Base-by-base conservation (phyloP, 2,797 vertebrate species). In the Glyptemys insculpta region DNA sequence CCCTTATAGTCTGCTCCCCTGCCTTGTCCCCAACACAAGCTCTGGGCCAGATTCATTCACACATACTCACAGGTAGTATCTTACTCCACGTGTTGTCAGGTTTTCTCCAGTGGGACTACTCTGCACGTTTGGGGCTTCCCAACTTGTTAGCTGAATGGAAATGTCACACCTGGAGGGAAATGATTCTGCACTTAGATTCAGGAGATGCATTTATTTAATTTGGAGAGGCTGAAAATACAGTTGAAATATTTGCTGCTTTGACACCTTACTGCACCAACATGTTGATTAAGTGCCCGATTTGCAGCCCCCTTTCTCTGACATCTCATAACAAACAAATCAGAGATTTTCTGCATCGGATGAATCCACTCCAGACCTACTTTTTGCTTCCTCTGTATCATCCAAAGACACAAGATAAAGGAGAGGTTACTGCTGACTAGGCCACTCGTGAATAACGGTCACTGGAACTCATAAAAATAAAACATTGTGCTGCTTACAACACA, bases 371-470 rank as follows among this genome's bases (percentile, higher is more conserved):
- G 3, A 47, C 47, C 53, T 31, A 31, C 29, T 76, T 90, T 94
- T 88, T 41, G 25, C 79, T 91, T 93, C 44, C 49, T 90, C 76
- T 92, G 34, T 68, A 92, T 76, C 76, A 81, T 27, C 47, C 59
- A 93, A 79, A 49, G 89, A 86, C 27, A 91, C 34, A 93, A 81
- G 85, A 94, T 83, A 86, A 92, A 95, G 44, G 47, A 93, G 19
- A 68, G 23, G 9, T 93, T 89, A 31, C 31, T 92, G 8, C 37
- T 78, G 83, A 31, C 27, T 81, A 41, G 27, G 44, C 62, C 87
- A 57, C 56, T 79, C 81, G 86, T 83, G 88, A 96, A 91, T 85
- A 94, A 47, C 9, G 59, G 83, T 21, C 83, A 91, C 74, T 29
- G 56, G 34, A 88, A 95, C 44, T 65, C 31, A 57, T 52, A 86